Evolutionary conservation across 1,140 invertebrate species (phyloP).

Genomic region (Leptonema lineaticorne): DNA sequence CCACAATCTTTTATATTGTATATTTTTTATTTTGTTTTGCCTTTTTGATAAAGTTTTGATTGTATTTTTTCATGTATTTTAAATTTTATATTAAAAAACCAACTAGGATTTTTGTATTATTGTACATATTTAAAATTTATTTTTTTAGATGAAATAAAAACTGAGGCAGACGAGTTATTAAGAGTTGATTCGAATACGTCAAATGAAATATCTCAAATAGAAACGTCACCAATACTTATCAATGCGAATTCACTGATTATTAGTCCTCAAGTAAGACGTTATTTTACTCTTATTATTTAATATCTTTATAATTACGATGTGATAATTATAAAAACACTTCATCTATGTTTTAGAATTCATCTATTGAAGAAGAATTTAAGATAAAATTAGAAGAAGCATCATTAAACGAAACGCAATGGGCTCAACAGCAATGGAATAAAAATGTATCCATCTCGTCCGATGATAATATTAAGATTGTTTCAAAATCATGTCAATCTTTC

Average conservation of each 20-base stretch:
- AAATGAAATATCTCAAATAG: neutral
- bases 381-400: conserved; percentile 53
- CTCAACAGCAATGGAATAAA: neutral
- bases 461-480: conserved; percentile 23
- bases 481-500: too few species aligned
- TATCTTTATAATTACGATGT: neutral
- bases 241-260: neutral
- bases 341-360: conserved; percentile 51
- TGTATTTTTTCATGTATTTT: too few species aligned
- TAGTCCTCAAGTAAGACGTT: neutral
- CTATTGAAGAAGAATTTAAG: conserved; percentile 57
- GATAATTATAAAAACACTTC: too few species aligned
- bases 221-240: neutral
- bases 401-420: conserved; percentile 47
- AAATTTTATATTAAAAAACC: too few species aligned
- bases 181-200: neutral
- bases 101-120: too few species aligned
- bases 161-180: neutral
- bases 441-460: conserved; percentile 44
- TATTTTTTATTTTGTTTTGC: too few species aligned
- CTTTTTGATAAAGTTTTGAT: too few species aligned
- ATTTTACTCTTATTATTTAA: neutral
- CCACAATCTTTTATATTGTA: too few species aligned
- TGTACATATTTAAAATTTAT: neutral
- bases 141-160: neutral